Base-by-base conservation (phyloP, 2,888 invertebrate species). In the Habrosyne pyritoides region DNA sequence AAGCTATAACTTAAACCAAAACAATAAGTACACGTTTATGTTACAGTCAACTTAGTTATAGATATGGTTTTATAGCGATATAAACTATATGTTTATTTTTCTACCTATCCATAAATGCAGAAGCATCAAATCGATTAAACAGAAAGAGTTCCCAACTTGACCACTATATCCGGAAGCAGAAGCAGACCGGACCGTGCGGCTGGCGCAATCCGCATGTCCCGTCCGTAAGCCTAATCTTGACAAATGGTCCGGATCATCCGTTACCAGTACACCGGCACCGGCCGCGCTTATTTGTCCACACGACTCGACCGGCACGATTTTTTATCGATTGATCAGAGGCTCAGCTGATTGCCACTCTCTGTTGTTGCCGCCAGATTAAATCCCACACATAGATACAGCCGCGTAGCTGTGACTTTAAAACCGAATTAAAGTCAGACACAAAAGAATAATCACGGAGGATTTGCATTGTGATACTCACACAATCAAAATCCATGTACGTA, bases 311-410 rank as follows among this genome's bases (percentile, higher is more conserved):
- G 81, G 73, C 81, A 83, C 84, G 80, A 87, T 89, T 90, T 88
- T 89, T 92, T 91, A 91, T 91, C 91, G 87, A 91, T 90, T 85
- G 89, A 90, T 91, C 90, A 84, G 79, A 69, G 77, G 88, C 87
- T 89, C 88, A 91, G 85, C 90, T 91, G 91, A 91, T 92, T 91
- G 91, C 86, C 73, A 75, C 82, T 78, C 87, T 90, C 77, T 90
- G 89, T 90, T 87, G 89, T 84, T 84, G 87, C 91, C 91, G 91
- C 70, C 89, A 80, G 89, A 89, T 89, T 88, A 87, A 81, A 64
- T 64, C 57, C 71, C 75, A 64, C 64, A 66, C 54, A 47, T 52
- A 33, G 47, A 55, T 54, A 55, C 21, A 26, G 21, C 47, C 50
- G 21, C 21, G 50, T 50, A 47, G 28, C 18, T 53, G 46, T 47